Evolutionary conservation across 2,888 invertebrate species (phyloP).

Genomic region (Oxycera nigricornis): DNA sequence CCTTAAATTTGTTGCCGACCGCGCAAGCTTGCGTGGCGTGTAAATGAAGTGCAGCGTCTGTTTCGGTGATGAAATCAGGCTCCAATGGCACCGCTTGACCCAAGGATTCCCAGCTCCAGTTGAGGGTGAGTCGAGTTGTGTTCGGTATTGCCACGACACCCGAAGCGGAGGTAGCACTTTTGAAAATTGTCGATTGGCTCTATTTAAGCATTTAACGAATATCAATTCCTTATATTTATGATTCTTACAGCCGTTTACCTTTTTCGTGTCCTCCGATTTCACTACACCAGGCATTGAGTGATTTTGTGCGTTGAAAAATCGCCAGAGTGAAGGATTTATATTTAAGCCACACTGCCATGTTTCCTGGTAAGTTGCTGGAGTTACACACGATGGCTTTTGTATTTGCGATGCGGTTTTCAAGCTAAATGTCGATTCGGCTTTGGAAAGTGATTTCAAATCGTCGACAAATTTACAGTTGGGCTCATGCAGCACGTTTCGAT

Average conservation of each 20-base stretch:
- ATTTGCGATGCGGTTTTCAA: background rate
- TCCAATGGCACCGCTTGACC: slow-evolving; percentile 43
- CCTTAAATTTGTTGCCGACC: slow-evolving; percentile 47
- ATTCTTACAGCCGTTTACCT: background rate
- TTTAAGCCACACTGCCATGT: slow-evolving; percentile 27
- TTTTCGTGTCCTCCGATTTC: background rate
- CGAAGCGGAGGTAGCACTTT: background rate
- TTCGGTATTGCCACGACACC: background rate
- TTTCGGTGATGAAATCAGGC: slow-evolving; percentile 51
- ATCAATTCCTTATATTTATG: background rate
- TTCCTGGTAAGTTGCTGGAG: background rate
- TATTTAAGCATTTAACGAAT: background rate
- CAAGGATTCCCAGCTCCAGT: slow-evolving; percentile 37
- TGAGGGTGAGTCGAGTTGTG: background rate
- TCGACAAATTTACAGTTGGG: slow-evolving; percentile 24
- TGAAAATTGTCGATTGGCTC: background rate
- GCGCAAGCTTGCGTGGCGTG: slow-evolving; percentile 48
- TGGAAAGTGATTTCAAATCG: background rate
- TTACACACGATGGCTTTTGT: background rate
- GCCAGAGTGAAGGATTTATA: slow-evolving; percentile 23
- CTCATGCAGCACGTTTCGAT: slow-evolving; percentile 23
- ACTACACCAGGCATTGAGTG: background rate
- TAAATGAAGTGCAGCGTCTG: slow-evolving; percentile 49
- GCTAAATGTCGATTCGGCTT: slow-evolving; percentile 17
- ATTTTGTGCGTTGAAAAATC: slow-evolving; percentile 16